These are phyloP conservation scores for Muscicapa adusta DNA, from an alignment of 2,113 vertebrate species.

Conservation along the genomic window DNA sequence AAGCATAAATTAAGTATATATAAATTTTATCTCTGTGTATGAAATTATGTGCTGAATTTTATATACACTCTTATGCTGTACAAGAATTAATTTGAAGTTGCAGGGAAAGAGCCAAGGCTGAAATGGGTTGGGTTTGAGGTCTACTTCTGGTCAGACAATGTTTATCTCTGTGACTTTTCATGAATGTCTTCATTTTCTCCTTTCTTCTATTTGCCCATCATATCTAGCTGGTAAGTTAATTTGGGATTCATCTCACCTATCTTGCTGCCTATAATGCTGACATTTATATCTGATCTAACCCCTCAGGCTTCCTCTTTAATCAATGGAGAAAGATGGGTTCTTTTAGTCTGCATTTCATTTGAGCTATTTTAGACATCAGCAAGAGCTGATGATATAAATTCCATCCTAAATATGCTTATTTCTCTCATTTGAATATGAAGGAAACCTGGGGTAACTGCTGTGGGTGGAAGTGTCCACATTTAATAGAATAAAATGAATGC, in stretches of 20 bases:
- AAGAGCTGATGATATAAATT: constrained; percentile 29
- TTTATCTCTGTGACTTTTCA: neutral
- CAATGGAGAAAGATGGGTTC: constrained; percentile 41
- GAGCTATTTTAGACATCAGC: constrained; percentile 40
- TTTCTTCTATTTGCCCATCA: neutral
- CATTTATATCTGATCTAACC: constrained; percentile 37
- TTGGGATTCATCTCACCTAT: constrained; percentile 38
- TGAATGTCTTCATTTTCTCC: neutral
- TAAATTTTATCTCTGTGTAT: neutral
- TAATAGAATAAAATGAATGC: neutral
- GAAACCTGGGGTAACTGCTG: neutral
- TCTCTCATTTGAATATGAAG: neutral
- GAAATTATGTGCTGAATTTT: neutral
- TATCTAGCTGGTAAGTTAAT: neutral
- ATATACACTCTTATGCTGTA: neutral
- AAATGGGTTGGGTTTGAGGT: neutral
- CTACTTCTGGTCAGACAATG: neutral
- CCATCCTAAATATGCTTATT: constrained; percentile 25
- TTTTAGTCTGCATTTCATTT: constrained; percentile 39
- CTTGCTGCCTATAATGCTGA: constrained; percentile 17
- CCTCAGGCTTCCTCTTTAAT: constrained; percentile 56
- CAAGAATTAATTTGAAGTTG: neutral
- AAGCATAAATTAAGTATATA: neutral
- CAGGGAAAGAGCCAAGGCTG: neutral
- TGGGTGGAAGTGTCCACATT: neutral